Conservation (phyloP, 2,113 vertebrate species). For the Epinephelus lanceolatus region DNA sequence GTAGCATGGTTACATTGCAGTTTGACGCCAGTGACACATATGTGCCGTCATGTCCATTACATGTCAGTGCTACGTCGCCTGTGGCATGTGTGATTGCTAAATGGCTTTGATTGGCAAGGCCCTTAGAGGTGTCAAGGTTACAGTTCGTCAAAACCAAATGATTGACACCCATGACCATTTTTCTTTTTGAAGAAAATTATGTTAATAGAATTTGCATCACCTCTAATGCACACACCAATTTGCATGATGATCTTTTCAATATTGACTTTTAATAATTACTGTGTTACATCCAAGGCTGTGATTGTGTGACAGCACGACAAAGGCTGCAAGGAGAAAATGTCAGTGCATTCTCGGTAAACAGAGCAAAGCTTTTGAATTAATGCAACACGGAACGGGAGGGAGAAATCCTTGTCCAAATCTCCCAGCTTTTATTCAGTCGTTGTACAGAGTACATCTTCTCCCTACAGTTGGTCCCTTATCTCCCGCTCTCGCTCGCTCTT, state of each 20-base stretch:
- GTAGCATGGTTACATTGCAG: not conserved
- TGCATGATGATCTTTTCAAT: constrained; percentile 70
- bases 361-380: constrained; percentile 67
- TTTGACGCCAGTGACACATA: not conserved
- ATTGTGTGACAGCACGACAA: constrained; percentile 54
- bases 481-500: constrained; percentile 31
- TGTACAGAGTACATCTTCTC: constrained; percentile 53
- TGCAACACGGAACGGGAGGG: constrained; percentile 41
- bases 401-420: constrained; percentile 69
- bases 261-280: constrained; percentile 74
- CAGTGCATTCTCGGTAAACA: constrained; percentile 64
- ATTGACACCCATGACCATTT: constrained; percentile 3
- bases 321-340: constrained; percentile 62
- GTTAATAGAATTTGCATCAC: constrained; percentile 38
- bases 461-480: constrained; percentile 61
- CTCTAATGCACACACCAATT: constrained; percentile 45
- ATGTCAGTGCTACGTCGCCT: constrained; percentile 3
- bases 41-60: not conserved
- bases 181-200: constrained; percentile 5
- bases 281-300: constrained; percentile 51
- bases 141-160: constrained; percentile 8
- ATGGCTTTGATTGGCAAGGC: constrained; percentile 27
- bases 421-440: constrained; percentile 57
- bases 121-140: constrained; percentile 10
- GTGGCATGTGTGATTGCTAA: constrained; percentile 26